Percentiles rank a stretch among this genome's conserved stretches.
phyloP scores from a whole-genome alignment of 2,888 invertebrate species.

The Epirrita christyi region DNA sequence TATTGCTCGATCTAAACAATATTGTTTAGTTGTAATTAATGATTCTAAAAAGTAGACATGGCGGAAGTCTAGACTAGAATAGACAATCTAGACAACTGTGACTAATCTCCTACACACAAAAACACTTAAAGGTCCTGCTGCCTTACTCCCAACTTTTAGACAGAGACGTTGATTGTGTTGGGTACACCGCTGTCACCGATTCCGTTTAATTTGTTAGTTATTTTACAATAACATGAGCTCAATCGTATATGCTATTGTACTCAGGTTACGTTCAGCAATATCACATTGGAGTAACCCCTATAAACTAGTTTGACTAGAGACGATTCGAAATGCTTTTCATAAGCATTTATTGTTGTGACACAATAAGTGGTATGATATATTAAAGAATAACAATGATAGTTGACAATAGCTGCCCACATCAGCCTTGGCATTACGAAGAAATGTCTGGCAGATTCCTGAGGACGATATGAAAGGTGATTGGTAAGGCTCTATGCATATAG shows the following conservation, averaged over 20 bases:
- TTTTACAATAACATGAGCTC: too few relatives aligned
- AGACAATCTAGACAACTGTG: constrained; percentile 19
- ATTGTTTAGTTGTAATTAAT: constrained; percentile 19
- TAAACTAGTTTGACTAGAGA: constrained; percentile 29
- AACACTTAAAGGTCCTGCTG: constrained; percentile 27
- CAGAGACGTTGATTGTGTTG: too few relatives aligned
- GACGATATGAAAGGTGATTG: constrained; percentile 61
- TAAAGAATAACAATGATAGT: constrained; percentile 68
- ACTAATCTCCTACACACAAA: constrained; percentile 34
- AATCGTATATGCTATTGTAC: too few relatives aligned
- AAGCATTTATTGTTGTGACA: constrained; percentile 53
- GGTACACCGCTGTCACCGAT: too few relatives aligned
- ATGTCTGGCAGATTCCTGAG: constrained; percentile 71
- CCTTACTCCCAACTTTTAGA: too few relatives aligned
- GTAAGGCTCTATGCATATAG: constrained; percentile 19
- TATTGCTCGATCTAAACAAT: constrained; percentile 3
- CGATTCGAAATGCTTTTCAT: constrained; percentile 26
- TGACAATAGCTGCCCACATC: constrained; percentile 74
- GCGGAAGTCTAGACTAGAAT: constrained; percentile 23
- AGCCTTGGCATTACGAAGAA: constrained; percentile 78
- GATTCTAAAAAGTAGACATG: constrained; percentile 17
- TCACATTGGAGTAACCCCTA: not conserved
- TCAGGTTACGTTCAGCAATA: too few relatives aligned
- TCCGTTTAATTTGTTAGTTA: too few relatives aligned
- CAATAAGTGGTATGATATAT: constrained; percentile 55